Evolutionary conservation across 2,888 invertebrate species (phyloP).

Genomic region (Eurytoma californica): DNA sequence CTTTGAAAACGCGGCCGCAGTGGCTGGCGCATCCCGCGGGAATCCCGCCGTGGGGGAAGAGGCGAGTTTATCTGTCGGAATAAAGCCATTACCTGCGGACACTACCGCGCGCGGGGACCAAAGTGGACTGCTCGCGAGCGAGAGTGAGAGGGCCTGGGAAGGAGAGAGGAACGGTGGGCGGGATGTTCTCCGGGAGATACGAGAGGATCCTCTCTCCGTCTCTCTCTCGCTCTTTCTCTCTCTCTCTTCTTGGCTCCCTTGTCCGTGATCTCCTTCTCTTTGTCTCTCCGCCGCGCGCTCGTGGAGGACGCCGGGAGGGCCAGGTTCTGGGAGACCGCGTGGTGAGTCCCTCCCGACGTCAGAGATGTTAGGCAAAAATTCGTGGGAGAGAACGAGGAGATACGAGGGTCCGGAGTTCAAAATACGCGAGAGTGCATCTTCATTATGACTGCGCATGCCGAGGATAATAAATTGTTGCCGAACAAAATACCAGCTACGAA

Average conservation of each 20-base stretch:
- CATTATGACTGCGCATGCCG: no score
- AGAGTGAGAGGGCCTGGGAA: constrained; percentile 60
- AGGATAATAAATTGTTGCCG: no score
- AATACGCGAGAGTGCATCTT: no score
- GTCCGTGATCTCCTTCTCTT: constrained; percentile 2
- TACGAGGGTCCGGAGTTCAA: no score
- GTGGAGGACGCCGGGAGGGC: neutral
- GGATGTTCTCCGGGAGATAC: constrained; percentile 49
- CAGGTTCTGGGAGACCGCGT: neutral
- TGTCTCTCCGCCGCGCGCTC: neutral
- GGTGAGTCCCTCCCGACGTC: neutral
- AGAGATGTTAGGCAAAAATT: constrained; percentile 18
- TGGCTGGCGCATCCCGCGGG: no score
- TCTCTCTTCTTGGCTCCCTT: neutral
- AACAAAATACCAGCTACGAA: no score
- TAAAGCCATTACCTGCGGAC: constrained; percentile 64
- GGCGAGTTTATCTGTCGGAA: constrained; percentile 62
- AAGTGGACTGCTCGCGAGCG: constrained; percentile 59
- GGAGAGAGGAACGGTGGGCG: constrained; percentile 59
- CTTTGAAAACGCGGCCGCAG: no score
- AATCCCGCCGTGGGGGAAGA: constrained; percentile 8
- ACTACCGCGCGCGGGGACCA: constrained; percentile 1
- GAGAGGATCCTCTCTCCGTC: neutral
- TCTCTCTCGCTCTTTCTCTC: neutral
- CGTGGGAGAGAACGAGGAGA: neutral